Percentiles rank a stretch among this genome's conserved stretches.
phyloP scores from a whole-genome alignment of 2,797 vertebrate species.

The Myotis planiceps region DNA sequence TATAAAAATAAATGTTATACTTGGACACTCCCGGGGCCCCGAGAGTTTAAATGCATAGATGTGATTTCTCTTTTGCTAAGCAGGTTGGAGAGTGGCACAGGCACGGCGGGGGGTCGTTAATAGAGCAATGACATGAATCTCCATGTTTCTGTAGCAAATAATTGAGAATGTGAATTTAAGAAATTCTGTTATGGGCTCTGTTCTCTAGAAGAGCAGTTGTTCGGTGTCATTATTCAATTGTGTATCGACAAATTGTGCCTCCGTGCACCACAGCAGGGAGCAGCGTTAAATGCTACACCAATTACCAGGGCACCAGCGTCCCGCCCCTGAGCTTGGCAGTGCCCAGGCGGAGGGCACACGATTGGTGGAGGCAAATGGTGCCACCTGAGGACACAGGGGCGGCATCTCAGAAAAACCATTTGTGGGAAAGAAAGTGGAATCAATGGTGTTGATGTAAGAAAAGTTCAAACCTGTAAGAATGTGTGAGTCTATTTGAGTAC shows the following conservation, averaged over 20 bases:
- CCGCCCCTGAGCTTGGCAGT: background rate
- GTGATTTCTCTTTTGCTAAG: slow-evolving; percentile 59
- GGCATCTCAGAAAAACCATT: background rate
- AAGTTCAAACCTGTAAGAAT: background rate
- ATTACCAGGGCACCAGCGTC: background rate
- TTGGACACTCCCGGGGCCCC: background rate
- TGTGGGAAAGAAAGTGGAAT: background rate
- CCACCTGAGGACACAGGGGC: background rate
- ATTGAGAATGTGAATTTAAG: slow-evolving; percentile 51
- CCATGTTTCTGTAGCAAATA: slow-evolving; percentile 42
- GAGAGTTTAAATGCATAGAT: background rate
- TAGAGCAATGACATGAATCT: slow-evolving; percentile 35
- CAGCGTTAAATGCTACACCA: background rate
- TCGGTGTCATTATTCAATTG: slow-evolving; percentile 18
- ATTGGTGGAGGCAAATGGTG: background rate
- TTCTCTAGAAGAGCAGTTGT: slow-evolving; percentile 35
- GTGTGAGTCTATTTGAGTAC: background rate
- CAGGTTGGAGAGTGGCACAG: slow-evolving; percentile 34
- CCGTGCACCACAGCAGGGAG: background rate
- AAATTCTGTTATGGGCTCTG: background rate
- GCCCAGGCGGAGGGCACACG: background rate
- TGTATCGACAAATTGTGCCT: slow-evolving; percentile 20
- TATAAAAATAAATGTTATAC: slow-evolving; percentile 50
- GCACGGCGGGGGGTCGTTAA: slow-evolving; percentile 43
- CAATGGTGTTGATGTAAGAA: background rate